Evolutionary conservation across 2,113 vertebrate genomes (phyloP).

Genomic region (Chaenogobius annularis): DNA sequence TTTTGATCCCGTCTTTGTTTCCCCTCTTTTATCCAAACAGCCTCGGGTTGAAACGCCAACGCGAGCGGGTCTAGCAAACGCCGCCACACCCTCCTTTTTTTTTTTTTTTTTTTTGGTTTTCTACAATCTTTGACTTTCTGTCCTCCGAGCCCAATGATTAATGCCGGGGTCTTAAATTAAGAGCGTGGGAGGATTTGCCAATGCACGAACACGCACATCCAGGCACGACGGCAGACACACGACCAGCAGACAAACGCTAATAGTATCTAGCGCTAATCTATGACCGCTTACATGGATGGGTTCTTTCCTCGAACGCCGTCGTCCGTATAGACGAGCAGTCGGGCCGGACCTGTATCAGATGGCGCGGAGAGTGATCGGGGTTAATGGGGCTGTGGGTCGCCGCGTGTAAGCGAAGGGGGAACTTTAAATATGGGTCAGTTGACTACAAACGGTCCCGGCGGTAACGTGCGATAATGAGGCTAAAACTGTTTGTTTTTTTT

Average conservation of each 20-base stretch:
- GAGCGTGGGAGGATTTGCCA: slow-evolving; percentile 73
- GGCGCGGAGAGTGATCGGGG: slow-evolving; percentile 63
- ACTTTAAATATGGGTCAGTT: slow-evolving; percentile 43
- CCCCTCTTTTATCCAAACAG: slow-evolving; percentile 70
- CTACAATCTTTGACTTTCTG: slow-evolving; percentile 78
- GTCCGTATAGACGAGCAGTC: slow-evolving; percentile 69
- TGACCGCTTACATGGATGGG: slow-evolving; percentile 71
- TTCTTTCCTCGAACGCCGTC: slow-evolving; percentile 75
- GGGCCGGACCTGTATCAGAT: slow-evolving; percentile 63
- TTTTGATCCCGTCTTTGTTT: slow-evolving; percentile 54
- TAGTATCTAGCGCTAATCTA: slow-evolving; percentile 74
- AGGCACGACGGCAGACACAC: no score
- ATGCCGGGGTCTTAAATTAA: slow-evolving; percentile 76
- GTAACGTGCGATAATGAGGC: slow-evolving; percentile 16
- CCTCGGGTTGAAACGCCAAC: slow-evolving; percentile 76
- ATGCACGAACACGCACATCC: slow-evolving; percentile 67
- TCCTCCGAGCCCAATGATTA: slow-evolving; percentile 75
- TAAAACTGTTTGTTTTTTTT: slow-evolving; percentile 29
- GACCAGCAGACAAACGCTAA: slow-evolving; percentile 68
- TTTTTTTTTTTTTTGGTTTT: neutral
- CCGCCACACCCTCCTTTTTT: neutral
- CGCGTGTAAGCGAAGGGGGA: slow-evolving; percentile 23
- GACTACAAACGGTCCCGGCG: slow-evolving; percentile 31
- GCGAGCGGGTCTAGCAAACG: slow-evolving; percentile 48
- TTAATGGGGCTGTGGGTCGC: slow-evolving; percentile 58